These are phyloP conservation scores for Anguilla anguilla DNA, from an alignment of 2,797 vertebrate species.

Conservation along the genomic window DNA sequence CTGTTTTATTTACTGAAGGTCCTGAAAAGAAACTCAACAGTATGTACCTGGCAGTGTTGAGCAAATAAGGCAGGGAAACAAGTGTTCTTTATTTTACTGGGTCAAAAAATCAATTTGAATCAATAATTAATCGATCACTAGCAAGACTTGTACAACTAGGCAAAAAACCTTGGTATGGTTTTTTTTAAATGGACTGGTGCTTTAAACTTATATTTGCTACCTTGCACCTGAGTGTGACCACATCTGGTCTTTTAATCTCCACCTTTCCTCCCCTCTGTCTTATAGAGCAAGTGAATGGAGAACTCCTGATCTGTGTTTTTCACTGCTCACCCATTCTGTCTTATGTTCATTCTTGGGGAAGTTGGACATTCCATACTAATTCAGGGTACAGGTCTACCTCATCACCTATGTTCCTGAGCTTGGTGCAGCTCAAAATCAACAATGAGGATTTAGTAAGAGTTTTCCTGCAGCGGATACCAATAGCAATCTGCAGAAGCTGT, in stretches of 20 bases:
- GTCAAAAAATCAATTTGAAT: not conserved
- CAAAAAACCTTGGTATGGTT: not conserved
- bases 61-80: not conserved
- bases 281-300: conserved; percentile 61
- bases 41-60: not conserved
- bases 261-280: not conserved
- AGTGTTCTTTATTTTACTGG: not conserved
- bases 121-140: not conserved
- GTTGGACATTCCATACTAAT: not conserved
- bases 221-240: not conserved
- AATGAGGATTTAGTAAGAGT: conserved; percentile 80
- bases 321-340: not conserved
- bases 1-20: not conserved
- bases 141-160: not conserved
- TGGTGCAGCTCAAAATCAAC: conserved; percentile 76
- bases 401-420: conserved; percentile 76
- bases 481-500: conserved; percentile 75
- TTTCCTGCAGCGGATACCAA: conserved; percentile 77
- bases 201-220: not conserved
- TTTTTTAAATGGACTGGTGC: not conserved
- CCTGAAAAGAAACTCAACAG: not conserved
- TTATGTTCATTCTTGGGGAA: no score
- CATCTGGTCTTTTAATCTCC: not conserved
- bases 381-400: not conserved
- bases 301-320: not conserved